Evolutionary conservation across 2,797 vertebrate species (phyloP).

Genomic region (Tauraco hartlaubi): DNA sequence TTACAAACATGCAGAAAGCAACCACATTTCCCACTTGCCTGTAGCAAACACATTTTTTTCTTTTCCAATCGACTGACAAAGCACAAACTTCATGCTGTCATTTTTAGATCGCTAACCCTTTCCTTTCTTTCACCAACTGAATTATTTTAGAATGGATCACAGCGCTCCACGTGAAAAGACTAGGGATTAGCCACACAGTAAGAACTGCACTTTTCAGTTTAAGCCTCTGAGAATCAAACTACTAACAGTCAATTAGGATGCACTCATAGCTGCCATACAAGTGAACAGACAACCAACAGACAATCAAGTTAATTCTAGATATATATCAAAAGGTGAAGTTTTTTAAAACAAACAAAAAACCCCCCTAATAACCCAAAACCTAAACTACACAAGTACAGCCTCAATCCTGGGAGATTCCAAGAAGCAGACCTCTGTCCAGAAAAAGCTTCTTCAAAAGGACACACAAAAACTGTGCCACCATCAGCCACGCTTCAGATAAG

Average conservation of each 20-base stretch:
- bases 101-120: conserved; percentile 8
- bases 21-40: conserved; percentile 41
- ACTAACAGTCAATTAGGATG: conserved; percentile 34
- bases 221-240: conserved; percentile 19
- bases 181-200: not conserved
- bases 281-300: conserved; percentile 62
- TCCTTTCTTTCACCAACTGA: conserved; percentile 8
- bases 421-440: not conserved
- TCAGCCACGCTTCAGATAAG: not conserved
- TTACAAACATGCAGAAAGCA: conserved; percentile 75
- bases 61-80: conserved; percentile 25
- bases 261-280: conserved; percentile 63
- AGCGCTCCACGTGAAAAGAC: not conserved
- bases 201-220: conserved; percentile 21
- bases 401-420: not conserved
- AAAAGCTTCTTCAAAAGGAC: not conserved
- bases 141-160: not conserved
- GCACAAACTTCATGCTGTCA: not conserved
- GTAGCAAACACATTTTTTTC: conserved; percentile 22
- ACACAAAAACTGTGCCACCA: not conserved
- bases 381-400: not conserved
- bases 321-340: not conserved
- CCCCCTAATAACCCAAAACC: not conserved
- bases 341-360: not conserved
- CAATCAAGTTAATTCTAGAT: not conserved